Conservation (phyloP, 1,140 invertebrate species). For the Caenorhabditis inopinata region DNA sequence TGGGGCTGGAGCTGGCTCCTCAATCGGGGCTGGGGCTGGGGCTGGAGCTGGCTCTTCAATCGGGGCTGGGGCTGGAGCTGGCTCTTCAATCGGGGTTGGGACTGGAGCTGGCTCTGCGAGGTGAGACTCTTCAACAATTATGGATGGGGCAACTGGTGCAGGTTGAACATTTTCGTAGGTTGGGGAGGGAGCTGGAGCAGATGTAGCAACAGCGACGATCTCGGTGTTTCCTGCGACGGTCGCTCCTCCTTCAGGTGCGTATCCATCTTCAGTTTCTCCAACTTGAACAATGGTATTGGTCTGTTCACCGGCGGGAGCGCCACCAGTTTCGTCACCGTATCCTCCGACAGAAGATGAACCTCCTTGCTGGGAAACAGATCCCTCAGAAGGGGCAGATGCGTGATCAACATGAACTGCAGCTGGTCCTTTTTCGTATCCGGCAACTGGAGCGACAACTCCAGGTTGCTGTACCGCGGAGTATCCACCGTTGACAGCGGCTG, state of each 20-base stretch:
- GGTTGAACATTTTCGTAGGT: slow-evolving; percentile 33
- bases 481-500: slow-evolving; percentile 23
- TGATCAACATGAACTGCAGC: background rate
- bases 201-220: slow-evolving; percentile 1
- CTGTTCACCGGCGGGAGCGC: background rate
- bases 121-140: background rate
- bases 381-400: background rate
- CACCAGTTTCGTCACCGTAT: slow-evolving; percentile 14
- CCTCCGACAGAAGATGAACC: slow-evolving; percentile 4
- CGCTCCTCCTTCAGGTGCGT: slow-evolving; percentile 13
- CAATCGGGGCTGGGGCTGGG: background rate
- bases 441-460: slow-evolving; percentile 12
- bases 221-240: slow-evolving; percentile 15
- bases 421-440: slow-evolving; percentile 24
- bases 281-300: background rate
- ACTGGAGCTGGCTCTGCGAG: background rate
- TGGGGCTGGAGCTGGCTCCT: too few relatives aligned
- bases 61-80: slow-evolving; percentile 1
- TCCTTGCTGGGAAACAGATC: background rate
- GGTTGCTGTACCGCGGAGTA: slow-evolving; percentile 9
- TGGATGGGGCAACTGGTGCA: slow-evolving; percentile 29
- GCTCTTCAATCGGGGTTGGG: background rate
- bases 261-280: slow-evolving; percentile 21
- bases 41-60: slow-evolving; percentile 7
- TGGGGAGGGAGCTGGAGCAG: slow-evolving; percentile 17